Percentiles rank a stretch among this genome's conserved stretches.
phyloP scores from a whole-genome alignment of 2,113 vertebrate species.

The Triplophysa rosa region DNA sequence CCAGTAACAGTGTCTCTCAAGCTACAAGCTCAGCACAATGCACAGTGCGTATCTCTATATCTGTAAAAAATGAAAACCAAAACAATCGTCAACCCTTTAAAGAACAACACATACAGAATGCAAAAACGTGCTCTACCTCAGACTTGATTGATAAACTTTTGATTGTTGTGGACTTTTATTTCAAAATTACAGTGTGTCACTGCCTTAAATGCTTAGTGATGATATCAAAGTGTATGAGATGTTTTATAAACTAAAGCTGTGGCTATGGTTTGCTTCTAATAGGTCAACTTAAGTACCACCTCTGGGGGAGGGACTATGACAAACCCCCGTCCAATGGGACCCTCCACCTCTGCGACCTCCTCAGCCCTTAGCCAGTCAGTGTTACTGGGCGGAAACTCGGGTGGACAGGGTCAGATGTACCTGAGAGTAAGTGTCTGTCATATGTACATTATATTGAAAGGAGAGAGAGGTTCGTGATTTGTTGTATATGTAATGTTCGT shows the following conservation, averaged over 20 bases:
- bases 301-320: conserved; percentile 69
- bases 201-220: neutral
- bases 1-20: conserved; percentile 84
- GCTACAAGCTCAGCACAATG: conserved; percentile 84
- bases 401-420: conserved; percentile 94
- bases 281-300: conserved; percentile 75
- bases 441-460: neutral
- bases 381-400: conserved; percentile 85
- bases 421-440: conserved; percentile 80
- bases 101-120: no score
- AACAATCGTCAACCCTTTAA: no score
- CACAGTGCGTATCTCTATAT: conserved; percentile 67
- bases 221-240: neutral
- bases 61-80: neutral
- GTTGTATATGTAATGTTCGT: neutral
- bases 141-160: neutral
- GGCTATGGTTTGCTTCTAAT: neutral
- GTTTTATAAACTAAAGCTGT: conserved; percentile 11
- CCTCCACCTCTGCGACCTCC: conserved; percentile 80
- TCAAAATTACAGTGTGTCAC: neutral
- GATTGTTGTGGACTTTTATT: neutral
- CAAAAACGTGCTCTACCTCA: no score
- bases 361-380: conserved; percentile 89
- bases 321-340: conserved; percentile 74
- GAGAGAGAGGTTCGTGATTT: no score